A percentile compares a stretch with the other conserved stretches of the same genome.
Evolutionary conservation across 2,888 invertebrate genomes (phyloP).

Genomic region (Lissonota sp.): DNA sequence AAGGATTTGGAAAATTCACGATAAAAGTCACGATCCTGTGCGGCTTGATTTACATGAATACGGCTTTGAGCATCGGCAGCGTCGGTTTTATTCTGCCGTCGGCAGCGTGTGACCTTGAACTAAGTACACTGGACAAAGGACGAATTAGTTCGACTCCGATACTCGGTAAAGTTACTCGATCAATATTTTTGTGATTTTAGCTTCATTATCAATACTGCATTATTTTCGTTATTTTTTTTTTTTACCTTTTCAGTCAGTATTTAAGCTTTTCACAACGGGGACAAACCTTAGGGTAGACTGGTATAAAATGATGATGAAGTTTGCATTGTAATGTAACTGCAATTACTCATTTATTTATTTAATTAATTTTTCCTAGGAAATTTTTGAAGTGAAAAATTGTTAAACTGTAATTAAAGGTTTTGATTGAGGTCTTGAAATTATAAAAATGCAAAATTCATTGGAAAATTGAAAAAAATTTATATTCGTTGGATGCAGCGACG

Average conservation of each 20-base stretch:
- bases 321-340: too few species aligned
- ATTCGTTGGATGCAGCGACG: too few species aligned
- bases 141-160: slow-evolving; percentile 92
- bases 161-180: slow-evolving; percentile 85
- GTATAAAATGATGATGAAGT: too few species aligned
- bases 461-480: too few species aligned
- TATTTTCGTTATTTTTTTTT: background rate
- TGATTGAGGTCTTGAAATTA: too few species aligned
- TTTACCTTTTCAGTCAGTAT: background rate
- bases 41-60: slow-evolving; percentile 93
- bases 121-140: slow-evolving; percentile 92
- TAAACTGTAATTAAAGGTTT: too few species aligned
- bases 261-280: too few species aligned
- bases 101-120: slow-evolving; percentile 92
- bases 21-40: slow-evolving; percentile 90
- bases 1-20: slow-evolving; percentile 93
- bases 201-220: slow-evolving; percentile 32
- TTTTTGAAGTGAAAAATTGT: too few species aligned
- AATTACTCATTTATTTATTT: too few species aligned
- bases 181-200: background rate
- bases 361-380: too few species aligned
- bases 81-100: slow-evolving; percentile 93
- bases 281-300: too few species aligned
- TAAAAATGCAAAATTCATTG: too few species aligned
- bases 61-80: slow-evolving; percentile 92